These are phyloP conservation scores for Leptosomus discolor DNA, from an alignment of 2,113 vertebrate species.

Conservation along the genomic window DNA sequence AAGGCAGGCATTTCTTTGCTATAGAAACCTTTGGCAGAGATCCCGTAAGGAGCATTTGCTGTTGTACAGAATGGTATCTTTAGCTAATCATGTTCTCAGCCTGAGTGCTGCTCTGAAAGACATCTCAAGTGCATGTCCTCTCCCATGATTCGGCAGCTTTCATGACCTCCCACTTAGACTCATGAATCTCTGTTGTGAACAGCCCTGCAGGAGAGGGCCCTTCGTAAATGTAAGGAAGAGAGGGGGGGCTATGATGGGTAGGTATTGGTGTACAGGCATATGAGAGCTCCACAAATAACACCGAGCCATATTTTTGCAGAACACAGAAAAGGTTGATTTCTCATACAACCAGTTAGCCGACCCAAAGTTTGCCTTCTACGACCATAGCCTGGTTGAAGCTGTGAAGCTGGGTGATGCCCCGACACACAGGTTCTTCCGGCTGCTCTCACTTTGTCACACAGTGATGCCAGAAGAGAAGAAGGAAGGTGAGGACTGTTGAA, in stretches of 20 bases:
- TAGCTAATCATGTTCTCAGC: background rate
- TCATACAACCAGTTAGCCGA: slow-evolving; percentile 87
- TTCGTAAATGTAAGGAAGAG: background rate
- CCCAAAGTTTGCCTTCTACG: slow-evolving; percentile 89
- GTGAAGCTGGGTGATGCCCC: slow-evolving; percentile 72
- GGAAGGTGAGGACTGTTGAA: slow-evolving; percentile 77
- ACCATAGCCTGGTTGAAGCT: slow-evolving; percentile 82
- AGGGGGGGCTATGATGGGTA: background rate
- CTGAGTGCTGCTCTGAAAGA: background rate
- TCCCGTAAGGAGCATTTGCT: background rate
- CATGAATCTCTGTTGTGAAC: background rate
- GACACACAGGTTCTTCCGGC: slow-evolving; percentile 84
- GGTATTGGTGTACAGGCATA: background rate
- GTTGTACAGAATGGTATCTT: background rate
- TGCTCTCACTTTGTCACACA: slow-evolving; percentile 91
- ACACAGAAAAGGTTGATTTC: slow-evolving; percentile 84
- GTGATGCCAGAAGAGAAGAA: slow-evolving; percentile 93
- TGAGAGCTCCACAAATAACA: background rate
- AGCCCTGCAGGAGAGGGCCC: background rate
- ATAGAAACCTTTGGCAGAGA: background rate
- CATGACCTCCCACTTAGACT: background rate
- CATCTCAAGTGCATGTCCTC: background rate
- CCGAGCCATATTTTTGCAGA: slow-evolving; percentile 66
- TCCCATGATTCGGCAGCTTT: background rate
- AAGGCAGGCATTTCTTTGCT: background rate